Evolutionary conservation across 2,113 vertebrate genomes (phyloP).

Genomic region (Lophius piscatorius): DNA sequence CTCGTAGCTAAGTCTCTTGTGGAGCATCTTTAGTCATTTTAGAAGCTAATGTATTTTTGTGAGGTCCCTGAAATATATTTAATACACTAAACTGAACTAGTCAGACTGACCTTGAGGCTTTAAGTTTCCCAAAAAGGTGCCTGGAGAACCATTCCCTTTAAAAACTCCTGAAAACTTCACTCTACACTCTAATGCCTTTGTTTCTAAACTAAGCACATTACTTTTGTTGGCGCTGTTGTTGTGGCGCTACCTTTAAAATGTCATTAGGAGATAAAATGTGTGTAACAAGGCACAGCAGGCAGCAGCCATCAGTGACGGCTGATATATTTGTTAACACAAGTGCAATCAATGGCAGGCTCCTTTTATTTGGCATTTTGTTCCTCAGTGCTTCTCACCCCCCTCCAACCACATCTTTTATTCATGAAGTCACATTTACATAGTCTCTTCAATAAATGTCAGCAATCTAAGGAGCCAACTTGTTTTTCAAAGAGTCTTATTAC

Average conservation of each 20-base stretch:
- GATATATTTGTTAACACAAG: conserved; percentile 76
- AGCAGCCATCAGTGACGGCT: conserved; percentile 58
- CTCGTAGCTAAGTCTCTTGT: too few species aligned
- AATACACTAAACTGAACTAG: neutral
- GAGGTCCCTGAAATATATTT: neutral
- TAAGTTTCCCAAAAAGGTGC: neutral
- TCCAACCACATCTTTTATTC: conserved; percentile 78
- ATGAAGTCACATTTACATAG: conserved; percentile 81
- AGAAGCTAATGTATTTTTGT: neutral
- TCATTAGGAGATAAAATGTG: conserved; percentile 72
- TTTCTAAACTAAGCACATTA: conserved; percentile 30
- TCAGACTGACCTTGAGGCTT: neutral
- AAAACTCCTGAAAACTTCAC: conserved; percentile 37
- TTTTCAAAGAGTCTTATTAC: conserved; percentile 73
- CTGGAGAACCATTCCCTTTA: neutral
- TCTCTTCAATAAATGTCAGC: conserved; percentile 84
- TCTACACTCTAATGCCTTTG: conserved; percentile 31
- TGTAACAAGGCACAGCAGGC: conserved; percentile 69
- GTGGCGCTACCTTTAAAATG: conserved; percentile 71
- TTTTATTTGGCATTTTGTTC: conserved; percentile 80
- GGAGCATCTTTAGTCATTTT: too few species aligned
- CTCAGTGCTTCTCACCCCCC: conserved; percentile 36
- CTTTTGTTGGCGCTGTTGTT: conserved; percentile 12
- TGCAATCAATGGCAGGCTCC: conserved; percentile 66
- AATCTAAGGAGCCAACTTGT: conserved; percentile 72